Evolutionary conservation across 92 coral and sea anemone genomes (phyloP).

Genomic region (Virgularia gustaviana): DNA sequence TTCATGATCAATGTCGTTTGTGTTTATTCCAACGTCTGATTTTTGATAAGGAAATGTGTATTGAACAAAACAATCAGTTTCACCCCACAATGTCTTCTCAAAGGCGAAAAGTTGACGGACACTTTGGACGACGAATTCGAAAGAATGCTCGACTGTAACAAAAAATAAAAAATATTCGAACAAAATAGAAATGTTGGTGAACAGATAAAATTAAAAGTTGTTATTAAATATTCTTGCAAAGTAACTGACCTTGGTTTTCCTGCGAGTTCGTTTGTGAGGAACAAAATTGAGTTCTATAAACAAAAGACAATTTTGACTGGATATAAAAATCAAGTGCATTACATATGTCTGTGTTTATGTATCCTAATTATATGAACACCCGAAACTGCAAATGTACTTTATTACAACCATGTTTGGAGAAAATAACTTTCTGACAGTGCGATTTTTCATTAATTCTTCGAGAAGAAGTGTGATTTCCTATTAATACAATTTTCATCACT

Average conservation of each 20-base stretch:
- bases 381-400: no score
- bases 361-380: no score
- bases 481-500: no score
- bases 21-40: conserved; percentile 36
- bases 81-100: conserved; percentile 84
- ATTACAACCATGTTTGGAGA: no score
- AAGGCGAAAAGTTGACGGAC: conserved; percentile 80
- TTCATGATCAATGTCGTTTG: conserved; percentile 41
- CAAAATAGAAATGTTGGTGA: no score
- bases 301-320: no score
- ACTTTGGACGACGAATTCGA: conserved; percentile 83
- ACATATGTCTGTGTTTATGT: no score
- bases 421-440: no score
- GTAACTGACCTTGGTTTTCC: not conserved
- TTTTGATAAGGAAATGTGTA: conserved; percentile 81
- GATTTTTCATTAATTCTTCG: no score
- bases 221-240: not conserved
- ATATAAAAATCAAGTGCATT: no score
- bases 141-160: conserved; percentile 77
- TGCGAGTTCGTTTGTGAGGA: not conserved
- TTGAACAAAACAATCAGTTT: conserved; percentile 96
- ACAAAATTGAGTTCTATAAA: no score
- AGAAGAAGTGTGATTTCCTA: no score
- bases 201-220: not conserved
- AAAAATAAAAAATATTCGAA: conserved; percentile 4